Conservation (phyloP, 2,113 vertebrate species). For the Pedionomus torquatus region DNA sequence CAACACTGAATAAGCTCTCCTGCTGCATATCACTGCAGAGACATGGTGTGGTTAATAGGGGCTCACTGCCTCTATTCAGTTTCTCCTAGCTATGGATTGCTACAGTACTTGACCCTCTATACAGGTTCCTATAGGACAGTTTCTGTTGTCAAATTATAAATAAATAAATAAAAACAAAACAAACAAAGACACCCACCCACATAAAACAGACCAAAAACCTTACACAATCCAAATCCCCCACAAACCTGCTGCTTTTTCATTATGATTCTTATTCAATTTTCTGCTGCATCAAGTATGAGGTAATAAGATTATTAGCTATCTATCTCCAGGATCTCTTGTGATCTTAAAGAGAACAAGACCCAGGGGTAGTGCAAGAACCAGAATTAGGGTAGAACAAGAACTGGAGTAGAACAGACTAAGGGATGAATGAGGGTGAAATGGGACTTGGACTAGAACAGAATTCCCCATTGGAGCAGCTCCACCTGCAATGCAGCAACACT, state of each 20-base stretch:
- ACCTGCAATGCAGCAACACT: conserved; percentile 40
- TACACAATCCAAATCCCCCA: background rate
- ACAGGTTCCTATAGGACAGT: background rate
- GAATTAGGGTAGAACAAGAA: background rate
- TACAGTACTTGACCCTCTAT: background rate
- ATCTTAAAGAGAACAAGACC: background rate
- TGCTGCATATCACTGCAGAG: background rate
- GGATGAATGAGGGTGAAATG: background rate
- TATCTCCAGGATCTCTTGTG: background rate
- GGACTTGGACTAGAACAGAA: background rate
- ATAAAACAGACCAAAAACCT: background rate
- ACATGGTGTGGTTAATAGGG: background rate
- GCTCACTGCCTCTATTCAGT: background rate
- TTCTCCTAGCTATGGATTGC: background rate
- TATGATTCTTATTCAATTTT: background rate
- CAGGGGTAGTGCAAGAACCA: background rate
- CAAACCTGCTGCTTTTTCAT: background rate
- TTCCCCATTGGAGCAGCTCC: background rate
- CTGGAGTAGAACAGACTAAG: background rate
- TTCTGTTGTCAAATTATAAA: background rate
- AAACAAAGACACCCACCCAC: no score
- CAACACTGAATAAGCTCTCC: background rate
- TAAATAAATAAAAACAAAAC: background rate
- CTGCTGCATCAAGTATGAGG: background rate
- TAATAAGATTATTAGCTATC: background rate